phyloP scores from a whole-genome alignment of 2,797 vertebrate genomes.

The Eurystomus glaucurus region DNA sequence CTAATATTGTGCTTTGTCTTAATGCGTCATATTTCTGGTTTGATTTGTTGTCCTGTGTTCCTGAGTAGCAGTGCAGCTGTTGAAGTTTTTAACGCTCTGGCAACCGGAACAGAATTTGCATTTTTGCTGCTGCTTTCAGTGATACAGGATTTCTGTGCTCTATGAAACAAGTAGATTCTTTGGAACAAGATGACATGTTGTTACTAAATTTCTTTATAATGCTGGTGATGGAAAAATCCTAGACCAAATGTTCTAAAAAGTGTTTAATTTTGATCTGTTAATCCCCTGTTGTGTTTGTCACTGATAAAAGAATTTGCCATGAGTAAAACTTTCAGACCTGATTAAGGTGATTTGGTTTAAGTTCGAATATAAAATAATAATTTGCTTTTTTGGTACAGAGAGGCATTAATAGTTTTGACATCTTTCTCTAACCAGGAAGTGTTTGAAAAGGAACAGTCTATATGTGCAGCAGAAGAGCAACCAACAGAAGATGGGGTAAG shows the following conservation, averaged over 20 bases:
- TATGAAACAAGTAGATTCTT: constrained; percentile 7
- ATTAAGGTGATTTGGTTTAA: neutral
- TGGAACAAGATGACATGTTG: neutral
- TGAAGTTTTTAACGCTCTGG: constrained; percentile 51
- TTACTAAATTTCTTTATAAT: neutral
- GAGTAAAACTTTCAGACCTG: neutral
- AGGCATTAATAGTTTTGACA: neutral
- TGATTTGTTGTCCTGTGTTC: constrained; percentile 34
- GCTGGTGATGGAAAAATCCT: neutral
- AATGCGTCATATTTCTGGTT: neutral
- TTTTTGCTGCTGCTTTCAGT: neutral
- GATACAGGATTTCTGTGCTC: neutral
- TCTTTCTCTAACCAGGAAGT: constrained; percentile 86
- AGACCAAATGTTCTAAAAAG: neutral
- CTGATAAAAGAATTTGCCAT: neutral
- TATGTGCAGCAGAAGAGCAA: constrained; percentile 88
- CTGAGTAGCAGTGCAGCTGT: constrained; percentile 47
- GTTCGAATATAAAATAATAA: neutral
- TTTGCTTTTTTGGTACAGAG: neutral
- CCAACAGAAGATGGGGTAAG: constrained; percentile 90
- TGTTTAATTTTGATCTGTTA: constrained; percentile 9
- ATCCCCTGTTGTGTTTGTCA: neutral
- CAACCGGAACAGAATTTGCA: constrained; percentile 30
- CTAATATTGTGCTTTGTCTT: neutral
- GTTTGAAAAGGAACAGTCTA: constrained; percentile 96